phyloP scores from a whole-genome alignment of 2,113 vertebrate genomes.

The Axis porcinus region DNA sequence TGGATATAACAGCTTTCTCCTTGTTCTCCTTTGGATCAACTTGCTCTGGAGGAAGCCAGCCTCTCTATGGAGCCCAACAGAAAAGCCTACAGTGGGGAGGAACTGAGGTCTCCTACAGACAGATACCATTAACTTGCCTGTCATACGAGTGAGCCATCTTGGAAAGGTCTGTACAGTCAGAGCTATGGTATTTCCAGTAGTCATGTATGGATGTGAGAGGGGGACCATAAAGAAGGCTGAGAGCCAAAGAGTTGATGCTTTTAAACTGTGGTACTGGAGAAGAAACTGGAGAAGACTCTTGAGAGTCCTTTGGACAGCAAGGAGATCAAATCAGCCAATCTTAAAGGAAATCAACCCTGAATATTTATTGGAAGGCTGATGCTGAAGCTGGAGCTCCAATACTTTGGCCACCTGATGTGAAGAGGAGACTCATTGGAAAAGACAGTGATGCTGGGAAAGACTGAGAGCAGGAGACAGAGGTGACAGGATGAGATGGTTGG shows the following conservation, averaged over 20 bases:
- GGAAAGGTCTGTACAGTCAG: background rate
- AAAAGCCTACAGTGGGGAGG: background rate
- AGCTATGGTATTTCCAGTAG: background rate
- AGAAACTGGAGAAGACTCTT: background rate
- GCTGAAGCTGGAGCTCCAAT: background rate
- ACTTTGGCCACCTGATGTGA: background rate
- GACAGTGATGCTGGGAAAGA: background rate
- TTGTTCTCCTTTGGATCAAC: background rate
- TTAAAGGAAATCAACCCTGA: background rate
- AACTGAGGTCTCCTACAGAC: background rate
- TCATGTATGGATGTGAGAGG: background rate
- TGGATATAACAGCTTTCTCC: background rate
- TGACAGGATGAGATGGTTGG: background rate
- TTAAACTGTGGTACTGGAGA: background rate
- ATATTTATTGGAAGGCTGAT: background rate
- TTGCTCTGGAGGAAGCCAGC: background rate
- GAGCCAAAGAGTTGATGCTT: background rate
- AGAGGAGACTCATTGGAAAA: background rate
- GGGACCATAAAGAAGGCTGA: background rate
- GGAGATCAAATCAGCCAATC: background rate
- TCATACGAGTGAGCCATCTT: background rate
- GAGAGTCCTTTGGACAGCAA: background rate
- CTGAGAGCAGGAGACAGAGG: background rate
- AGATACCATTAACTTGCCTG: background rate
- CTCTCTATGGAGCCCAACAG: background rate